A percentile compares a stretch with the other conserved stretches of the same genome.
phyloP scores from a whole-genome alignment of 2,113 vertebrate species.

The Synodontis membranacea region DNA sequence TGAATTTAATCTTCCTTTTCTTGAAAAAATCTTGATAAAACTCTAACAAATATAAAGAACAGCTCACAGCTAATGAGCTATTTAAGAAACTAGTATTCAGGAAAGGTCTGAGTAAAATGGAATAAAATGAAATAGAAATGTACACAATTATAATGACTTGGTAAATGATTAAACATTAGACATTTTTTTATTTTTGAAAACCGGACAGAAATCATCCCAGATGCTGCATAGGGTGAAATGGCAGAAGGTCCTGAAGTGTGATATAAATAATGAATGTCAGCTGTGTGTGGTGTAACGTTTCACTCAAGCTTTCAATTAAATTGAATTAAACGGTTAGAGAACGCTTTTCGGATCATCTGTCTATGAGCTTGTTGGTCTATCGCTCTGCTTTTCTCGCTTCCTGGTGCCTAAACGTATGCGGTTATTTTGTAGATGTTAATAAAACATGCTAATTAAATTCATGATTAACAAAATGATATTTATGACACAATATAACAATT shows the following conservation, averaged over 20 bases:
- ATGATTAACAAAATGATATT: too few species aligned
- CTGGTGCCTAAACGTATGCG: neutral
- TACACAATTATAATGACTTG: neutral
- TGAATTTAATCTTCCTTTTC: neutral
- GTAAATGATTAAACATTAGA: neutral
- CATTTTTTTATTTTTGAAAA: neutral
- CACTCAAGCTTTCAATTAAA: constrained; percentile 31
- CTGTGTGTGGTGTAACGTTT: constrained; percentile 12
- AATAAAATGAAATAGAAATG: neutral
- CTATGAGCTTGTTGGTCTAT: neutral
- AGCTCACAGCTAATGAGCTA: neutral
- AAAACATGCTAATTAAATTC: neutral
- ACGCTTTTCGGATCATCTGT: neutral
- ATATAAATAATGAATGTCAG: constrained; percentile 31
- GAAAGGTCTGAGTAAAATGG: neutral
- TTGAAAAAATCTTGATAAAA: neutral
- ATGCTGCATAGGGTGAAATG: neutral
- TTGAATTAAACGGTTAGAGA: constrained; percentile 17
- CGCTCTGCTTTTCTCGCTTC: neutral
- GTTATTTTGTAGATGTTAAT: neutral
- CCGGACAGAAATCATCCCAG: neutral
- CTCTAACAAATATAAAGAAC: neutral
- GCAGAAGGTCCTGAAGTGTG: constrained; percentile 16
- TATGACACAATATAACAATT: too few species aligned
- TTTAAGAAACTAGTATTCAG: neutral